Evolutionary conservation across 2,113 vertebrate species (phyloP), one percentile per base, ranked within the genome.

Genomic region (Xyliphius kryptos): DNA sequence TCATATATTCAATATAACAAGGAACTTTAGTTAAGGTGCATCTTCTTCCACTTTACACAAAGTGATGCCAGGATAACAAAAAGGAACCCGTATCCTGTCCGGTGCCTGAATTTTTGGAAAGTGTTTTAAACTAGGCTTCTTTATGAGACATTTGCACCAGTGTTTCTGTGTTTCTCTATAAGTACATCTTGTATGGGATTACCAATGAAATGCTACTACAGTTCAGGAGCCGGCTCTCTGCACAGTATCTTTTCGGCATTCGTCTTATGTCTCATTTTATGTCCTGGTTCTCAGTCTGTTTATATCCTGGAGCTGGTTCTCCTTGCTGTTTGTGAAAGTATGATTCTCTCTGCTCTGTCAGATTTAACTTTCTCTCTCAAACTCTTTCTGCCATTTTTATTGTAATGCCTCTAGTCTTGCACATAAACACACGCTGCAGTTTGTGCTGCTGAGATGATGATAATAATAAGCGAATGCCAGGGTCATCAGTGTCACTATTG

Each of bases 191-290:
- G 12, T 53, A 20, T 52, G 38, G 13, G 6, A 36, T n/a, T 52
- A 52, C 68, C 62, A 53, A 21, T 19, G 26, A 55, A 65, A 61
- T 41, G 40, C 46, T 67, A 16, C 56, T 65, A 52, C 44, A 7
- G 58, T 67, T 56, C 32, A 47, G 68, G 73, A 71, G 73, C 73
- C 71, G 73, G 73, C 36, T 48, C 66, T 73, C 61, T 57, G 36
- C 11, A 44, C 17, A 38, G 56, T 60, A 43, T 63, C n/a, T 17
- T 2, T 2, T 47, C 21, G 12, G 1, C 9, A 47, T 46, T 47
- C 20, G 19, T 47, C 21, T 32, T 26, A 0, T 46, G 20, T 10
- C 5, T 58, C 41, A 26, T 32, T 10, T 53, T 5, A 37, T 6
- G 41, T 6, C 38, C 36, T 40, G 14, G 14, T 58, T 55, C 41